Evolutionary conservation across 1,140 invertebrate genomes (phyloP).

Genomic region (Pseudomyrmex flavicornis): DNA sequence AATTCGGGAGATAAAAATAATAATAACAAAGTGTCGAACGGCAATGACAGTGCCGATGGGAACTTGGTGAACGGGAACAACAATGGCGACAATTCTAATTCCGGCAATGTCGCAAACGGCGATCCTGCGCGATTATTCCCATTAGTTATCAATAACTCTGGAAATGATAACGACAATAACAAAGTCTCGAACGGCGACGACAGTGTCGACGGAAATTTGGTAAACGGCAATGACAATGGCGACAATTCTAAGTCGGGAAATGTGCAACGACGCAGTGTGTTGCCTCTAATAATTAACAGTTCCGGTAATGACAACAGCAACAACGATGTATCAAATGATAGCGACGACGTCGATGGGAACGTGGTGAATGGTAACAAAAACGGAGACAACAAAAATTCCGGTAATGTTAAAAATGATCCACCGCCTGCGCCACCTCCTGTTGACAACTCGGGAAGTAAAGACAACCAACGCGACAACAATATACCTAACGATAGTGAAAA

Average conservation of each 20-base stretch:
- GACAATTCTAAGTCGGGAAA: conserved; percentile 19
- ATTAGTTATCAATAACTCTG: neutral
- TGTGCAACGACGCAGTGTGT: neutral
- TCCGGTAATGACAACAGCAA: neutral
- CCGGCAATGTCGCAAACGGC: neutral
- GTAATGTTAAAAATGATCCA: neutral
- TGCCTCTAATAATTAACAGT: neutral
- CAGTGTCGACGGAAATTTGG: conserved; percentile 32
- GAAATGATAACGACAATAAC: conserved; percentile 9
- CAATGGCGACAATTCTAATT: neutral
- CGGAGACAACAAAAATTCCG: conserved; percentile 39
- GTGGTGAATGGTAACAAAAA: conserved; percentile 49
- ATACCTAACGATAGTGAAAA: conserved; percentile 17
- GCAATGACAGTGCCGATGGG: neutral
- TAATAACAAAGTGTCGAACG: too few species aligned
- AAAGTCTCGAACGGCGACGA: neutral
- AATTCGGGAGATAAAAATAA: neutral
- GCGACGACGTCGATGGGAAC: conserved; percentile 25
- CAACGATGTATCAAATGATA: neutral
- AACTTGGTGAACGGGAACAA: conserved; percentile 15
- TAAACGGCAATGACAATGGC: conserved; percentile 54
- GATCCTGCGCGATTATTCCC: too few species aligned
- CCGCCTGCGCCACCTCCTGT: neutral
- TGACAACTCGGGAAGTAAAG: conserved; percentile 43
- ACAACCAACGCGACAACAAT: conserved; percentile 3